phyloP scores from a whole-genome alignment of 2,888 invertebrate species.

The Muscina levida region DNA sequence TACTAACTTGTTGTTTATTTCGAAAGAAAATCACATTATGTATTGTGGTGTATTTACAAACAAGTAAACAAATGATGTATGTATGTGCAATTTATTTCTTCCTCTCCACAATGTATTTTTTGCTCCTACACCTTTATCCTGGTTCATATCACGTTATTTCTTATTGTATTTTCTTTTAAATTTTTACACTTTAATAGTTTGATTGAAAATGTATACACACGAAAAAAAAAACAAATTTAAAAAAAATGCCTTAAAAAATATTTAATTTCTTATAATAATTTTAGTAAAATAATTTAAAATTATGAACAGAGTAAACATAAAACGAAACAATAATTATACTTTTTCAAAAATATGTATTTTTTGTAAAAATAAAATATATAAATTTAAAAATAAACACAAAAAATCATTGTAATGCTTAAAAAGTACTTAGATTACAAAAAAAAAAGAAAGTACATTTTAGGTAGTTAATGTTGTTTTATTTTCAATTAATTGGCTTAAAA shows the following conservation, averaged over 20 bases:
- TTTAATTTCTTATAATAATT: constrained; percentile 47
- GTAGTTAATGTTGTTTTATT: too few relatives aligned
- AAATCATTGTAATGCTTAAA: too few relatives aligned
- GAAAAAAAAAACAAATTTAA: too few relatives aligned
- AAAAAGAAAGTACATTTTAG: too few relatives aligned
- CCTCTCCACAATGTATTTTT: constrained; percentile 29
- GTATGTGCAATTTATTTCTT: constrained; percentile 52
- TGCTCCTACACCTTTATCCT: constrained; percentile 1
- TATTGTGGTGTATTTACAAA: constrained; percentile 35
- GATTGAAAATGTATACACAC: constrained; percentile 31
- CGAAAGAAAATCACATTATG: constrained; percentile 18
- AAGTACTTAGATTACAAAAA: too few relatives aligned
- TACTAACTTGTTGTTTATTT: constrained; percentile 50
- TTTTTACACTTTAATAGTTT: constrained; percentile 40
- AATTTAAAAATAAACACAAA: neutral
- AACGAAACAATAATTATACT: constrained; percentile 24
- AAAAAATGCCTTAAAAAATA: constrained; percentile 44
- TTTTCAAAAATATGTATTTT: constrained; percentile 59
- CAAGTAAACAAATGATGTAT: constrained; percentile 1
- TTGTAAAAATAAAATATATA: constrained; percentile 60
- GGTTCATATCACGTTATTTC: constrained; percentile 50
- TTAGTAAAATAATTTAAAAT: constrained; percentile 53
- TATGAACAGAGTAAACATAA: constrained; percentile 41
- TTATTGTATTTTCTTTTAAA: too few relatives aligned
- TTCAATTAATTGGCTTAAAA: too few relatives aligned